These are phyloP conservation scores for Troides helena DNA, from an alignment of 2,888 invertebrate species.

Conservation along the genomic window DNA sequence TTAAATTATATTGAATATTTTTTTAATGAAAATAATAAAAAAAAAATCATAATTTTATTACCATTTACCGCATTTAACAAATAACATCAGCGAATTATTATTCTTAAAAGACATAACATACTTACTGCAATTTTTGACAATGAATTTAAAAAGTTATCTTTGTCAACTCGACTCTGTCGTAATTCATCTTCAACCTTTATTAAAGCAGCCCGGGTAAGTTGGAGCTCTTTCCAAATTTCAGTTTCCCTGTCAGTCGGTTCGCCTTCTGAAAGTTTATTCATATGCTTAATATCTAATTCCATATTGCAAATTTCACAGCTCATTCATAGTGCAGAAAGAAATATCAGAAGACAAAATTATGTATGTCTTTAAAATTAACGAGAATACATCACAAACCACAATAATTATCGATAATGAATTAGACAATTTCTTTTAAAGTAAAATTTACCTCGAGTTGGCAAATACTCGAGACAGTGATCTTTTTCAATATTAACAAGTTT, in stretches of 20 bases:
- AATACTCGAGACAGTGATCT: slow-evolving; percentile 56
- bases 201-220: slow-evolving; percentile 56
- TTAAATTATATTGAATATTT: too few species aligned
- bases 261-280: slow-evolving; percentile 48
- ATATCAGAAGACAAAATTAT: too few species aligned
- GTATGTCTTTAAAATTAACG: too few species aligned
- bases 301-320: too few species aligned
- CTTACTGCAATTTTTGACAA: slow-evolving; percentile 73
- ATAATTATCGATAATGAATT: too few species aligned
- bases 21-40: too few species aligned
- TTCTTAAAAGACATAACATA: background rate
- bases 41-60: too few species aligned
- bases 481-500: slow-evolving; percentile 59
- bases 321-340: too few species aligned
- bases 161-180: slow-evolving; percentile 66
- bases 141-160: slow-evolving; percentile 71
- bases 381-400: too few species aligned
- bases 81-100: too few species aligned
- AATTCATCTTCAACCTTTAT: slow-evolving; percentile 64
- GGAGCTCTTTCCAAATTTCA: slow-evolving; percentile 74
- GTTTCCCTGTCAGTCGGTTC: slow-evolving; percentile 72
- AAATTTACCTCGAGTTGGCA: slow-evolving; percentile 60
- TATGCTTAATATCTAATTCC: background rate
- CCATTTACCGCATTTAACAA: too few species aligned
- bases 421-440: background rate